phyloP scores from a whole-genome alignment of 2,797 vertebrate genomes.

The Anabas testudineus region DNA sequence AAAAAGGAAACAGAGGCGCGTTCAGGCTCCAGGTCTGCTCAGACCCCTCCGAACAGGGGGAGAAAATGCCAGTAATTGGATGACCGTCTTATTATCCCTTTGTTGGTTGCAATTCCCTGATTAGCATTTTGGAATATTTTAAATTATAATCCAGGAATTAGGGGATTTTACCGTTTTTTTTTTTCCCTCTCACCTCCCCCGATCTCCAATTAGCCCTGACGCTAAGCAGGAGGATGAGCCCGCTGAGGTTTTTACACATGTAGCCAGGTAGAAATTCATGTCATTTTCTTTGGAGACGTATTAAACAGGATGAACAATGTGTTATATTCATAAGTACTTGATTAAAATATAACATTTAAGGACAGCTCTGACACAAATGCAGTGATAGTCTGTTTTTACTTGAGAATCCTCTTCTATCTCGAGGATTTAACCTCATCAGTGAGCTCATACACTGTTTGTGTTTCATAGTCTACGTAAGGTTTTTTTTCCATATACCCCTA shows the following conservation, averaged over 20 bases:
- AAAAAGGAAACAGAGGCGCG: conserved; percentile 51
- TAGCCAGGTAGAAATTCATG: conserved; percentile 52
- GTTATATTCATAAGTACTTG: background rate
- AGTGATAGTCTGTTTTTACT: background rate
- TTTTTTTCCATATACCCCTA: background rate
- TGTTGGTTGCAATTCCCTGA: conserved; percentile 86
- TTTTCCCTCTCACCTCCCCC: conserved; percentile 36
- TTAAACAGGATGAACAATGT: conserved; percentile 19
- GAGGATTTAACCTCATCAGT: background rate
- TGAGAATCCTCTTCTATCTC: no score
- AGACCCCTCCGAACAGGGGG: conserved; percentile 62
- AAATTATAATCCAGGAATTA: conserved; percentile 86
- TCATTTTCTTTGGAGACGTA: conserved; percentile 30
- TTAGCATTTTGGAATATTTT: conserved; percentile 87
- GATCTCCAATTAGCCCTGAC: conserved; percentile 75
- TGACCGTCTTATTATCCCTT: conserved; percentile 85
- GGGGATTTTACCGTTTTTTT: conserved; percentile 72
- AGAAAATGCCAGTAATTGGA: conserved; percentile 81
- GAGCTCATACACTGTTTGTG: background rate
- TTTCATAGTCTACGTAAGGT: background rate
- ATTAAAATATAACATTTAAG: conserved; percentile 3
- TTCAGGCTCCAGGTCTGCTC: conserved; percentile 68
- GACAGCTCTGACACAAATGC: background rate
- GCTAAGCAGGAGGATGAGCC: conserved; percentile 66
- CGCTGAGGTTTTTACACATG: conserved; percentile 46